Percentiles rank a stretch among this genome's conserved stretches.
Evolutionary conservation across 2,113 vertebrate genomes (phyloP).

Genomic region (Pungitius pungitius): DNA sequence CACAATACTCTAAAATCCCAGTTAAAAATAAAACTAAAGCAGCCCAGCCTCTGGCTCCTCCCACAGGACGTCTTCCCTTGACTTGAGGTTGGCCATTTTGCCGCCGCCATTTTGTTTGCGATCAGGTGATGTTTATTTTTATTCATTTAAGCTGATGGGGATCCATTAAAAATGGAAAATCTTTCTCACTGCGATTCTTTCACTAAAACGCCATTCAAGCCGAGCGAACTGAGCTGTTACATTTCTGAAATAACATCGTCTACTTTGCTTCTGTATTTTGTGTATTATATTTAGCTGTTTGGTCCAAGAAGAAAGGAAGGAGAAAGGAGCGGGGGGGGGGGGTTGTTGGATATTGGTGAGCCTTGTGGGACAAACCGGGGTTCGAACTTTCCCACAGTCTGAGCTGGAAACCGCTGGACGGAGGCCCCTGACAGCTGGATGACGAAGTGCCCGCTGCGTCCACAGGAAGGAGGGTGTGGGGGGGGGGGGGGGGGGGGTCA

Average conservation of each 20-base stretch:
- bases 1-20: too few relatives aligned
- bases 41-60: too few relatives aligned
- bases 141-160: not conserved
- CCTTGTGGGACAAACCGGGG: slow-evolving; percentile 58
- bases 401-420: slow-evolving; percentile 69
- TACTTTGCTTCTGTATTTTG: slow-evolving; percentile 8
- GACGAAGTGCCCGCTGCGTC: slow-evolving; percentile 53
- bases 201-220: not conserved
- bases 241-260: not conserved
- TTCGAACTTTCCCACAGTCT: slow-evolving; percentile 82
- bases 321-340: not conserved
- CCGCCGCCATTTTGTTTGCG: too few relatives aligned
- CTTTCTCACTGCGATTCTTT: not conserved
- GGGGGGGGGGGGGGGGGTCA: too few relatives aligned
- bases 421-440: slow-evolving; percentile 77
- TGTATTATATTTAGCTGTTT: slow-evolving; percentile 60
- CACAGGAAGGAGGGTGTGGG: slow-evolving; percentile 74
- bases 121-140: not conserved
- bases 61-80: too few relatives aligned
- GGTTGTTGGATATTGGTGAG: slow-evolving; percentile 60
- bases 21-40: too few relatives aligned
- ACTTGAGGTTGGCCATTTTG: too few relatives aligned
- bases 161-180: not conserved
- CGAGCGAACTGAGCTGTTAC: not conserved
- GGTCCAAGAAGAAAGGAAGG: slow-evolving; percentile 65